Base-by-base conservation (phyloP, 2,797 vertebrate species). In the Varecia variegata region DNA sequence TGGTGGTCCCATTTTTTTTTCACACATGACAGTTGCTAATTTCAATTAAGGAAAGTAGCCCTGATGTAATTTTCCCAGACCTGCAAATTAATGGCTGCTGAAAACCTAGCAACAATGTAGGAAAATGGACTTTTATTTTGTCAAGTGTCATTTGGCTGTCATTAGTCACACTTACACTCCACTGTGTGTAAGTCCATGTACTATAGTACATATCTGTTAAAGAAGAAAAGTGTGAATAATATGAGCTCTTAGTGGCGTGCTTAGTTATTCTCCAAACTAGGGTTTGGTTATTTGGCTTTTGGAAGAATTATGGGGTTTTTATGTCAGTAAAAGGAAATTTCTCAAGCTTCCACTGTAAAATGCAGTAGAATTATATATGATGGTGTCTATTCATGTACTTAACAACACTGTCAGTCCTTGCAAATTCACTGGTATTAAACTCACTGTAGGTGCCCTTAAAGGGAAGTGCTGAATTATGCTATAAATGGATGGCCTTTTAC, bases 221-320 rank as follows among this genome's bases (percentile, higher is more conserved):
- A 82, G 67, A 81, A 70, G 62, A 27, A 73, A 77, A 62, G 13
- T 71, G 79, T 86, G 56, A 73, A 32, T 38, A 47, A 73, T n/a
- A 20, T 30, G 68, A 96, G 93, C 74, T 88, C 80, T 94, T 67
- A 83, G 43, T 9, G n/a, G 35, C 1, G 0, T 43, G 38, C 7
- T 77, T 58, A 62, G 79, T 52, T 80, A 73, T 60, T 88, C 60
- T 65, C 67, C 45, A 56, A 56, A 56, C 54, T n/a, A n/a, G 32
- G 65, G 30, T 40, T 91, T 60, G 23, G 65, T 83, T 88, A n/a
- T 71, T 92, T 88, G 88, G 79, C 54, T 94, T 86, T 93, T 68
- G 67, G 92, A 95, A 92, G 88, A 96, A 96, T 95, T 92, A 90
- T 7, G 40, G 56, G 54, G 67, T 58, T 94, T 97, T 94, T 73